Percentiles rank a stretch among this genome's conserved stretches.
Evolutionary conservation across 2,113 vertebrate genomes (phyloP).

Genomic region (Otolemur garnettii): DNA sequence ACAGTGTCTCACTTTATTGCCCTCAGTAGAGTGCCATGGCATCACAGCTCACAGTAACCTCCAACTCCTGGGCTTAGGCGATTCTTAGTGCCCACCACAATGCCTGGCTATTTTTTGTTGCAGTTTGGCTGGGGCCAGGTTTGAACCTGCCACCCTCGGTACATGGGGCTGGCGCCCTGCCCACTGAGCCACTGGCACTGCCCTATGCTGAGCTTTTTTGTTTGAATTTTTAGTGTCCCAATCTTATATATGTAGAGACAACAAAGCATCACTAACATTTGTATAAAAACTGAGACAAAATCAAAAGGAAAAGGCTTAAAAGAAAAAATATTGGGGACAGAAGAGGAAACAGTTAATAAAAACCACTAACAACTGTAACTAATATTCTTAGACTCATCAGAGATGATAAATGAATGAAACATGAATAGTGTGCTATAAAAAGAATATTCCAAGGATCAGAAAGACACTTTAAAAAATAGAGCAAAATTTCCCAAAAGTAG

Average conservation of each 20-base stretch:
- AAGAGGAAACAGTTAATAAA: neutral
- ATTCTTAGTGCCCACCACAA: no score
- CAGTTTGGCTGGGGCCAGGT: no score
- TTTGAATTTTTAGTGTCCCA: neutral
- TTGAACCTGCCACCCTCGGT: no score
- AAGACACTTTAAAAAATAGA: neutral
- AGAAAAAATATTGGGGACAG: neutral
- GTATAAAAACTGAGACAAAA: neutral
- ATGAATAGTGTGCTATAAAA: neutral
- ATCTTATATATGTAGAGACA: neutral
- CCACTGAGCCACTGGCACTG: no score
- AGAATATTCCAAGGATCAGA: neutral
- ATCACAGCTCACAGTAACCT: no score
- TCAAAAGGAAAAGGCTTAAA: neutral
- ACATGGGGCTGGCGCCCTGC: no score
- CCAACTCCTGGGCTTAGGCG: no score
- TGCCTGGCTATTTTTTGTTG: no score
- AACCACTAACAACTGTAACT: neutral
- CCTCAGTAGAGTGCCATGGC: no score
- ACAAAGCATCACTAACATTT: neutral
- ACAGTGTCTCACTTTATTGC: no score
- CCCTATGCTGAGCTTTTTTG: neutral
- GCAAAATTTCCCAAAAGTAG: neutral
- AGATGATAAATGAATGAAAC: neutral
- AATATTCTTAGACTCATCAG: neutral